Conservation (phyloP, 2,113 vertebrate genomes). For the Xiphorhynchus elegans region DNA sequence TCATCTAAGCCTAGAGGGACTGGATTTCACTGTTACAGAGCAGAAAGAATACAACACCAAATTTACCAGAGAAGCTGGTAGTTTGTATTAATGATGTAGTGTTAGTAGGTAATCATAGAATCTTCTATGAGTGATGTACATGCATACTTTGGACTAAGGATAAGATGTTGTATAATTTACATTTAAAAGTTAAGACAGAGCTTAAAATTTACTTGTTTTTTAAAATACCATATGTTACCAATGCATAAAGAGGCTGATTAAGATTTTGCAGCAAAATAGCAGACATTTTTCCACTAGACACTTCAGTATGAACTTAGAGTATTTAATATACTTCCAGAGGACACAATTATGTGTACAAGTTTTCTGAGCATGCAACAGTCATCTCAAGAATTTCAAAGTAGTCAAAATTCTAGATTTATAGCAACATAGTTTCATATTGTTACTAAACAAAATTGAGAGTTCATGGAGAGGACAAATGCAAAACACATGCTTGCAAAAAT, state of each 20-base stretch:
- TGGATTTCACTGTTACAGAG: neutral
- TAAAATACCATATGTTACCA: neutral
- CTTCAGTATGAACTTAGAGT: neutral
- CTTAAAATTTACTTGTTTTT: neutral
- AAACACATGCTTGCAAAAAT: slow-evolving; percentile 20
- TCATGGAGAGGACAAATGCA: slow-evolving; percentile 40
- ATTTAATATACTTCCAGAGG: neutral
- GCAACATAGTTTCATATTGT: neutral
- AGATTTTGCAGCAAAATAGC: neutral
- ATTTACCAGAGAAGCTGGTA: neutral
- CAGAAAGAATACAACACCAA: neutral
- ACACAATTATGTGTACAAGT: neutral
- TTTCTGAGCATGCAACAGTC: neutral
- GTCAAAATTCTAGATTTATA: neutral
- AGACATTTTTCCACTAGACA: neutral
- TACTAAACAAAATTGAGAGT: slow-evolving; percentile 4
- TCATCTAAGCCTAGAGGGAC: neutral
- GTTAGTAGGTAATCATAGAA: neutral
- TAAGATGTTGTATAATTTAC: neutral
- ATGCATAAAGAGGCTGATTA: neutral
- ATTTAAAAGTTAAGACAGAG: neutral
- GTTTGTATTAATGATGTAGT: neutral
- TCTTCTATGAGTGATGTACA: neutral
- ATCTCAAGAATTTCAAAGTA: neutral
- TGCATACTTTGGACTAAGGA: neutral